Evolutionary conservation across 2,797 vertebrate genomes (phyloP), one percentile per base, ranked within the genome.

Genomic region (Cyprinella venusta): DNA sequence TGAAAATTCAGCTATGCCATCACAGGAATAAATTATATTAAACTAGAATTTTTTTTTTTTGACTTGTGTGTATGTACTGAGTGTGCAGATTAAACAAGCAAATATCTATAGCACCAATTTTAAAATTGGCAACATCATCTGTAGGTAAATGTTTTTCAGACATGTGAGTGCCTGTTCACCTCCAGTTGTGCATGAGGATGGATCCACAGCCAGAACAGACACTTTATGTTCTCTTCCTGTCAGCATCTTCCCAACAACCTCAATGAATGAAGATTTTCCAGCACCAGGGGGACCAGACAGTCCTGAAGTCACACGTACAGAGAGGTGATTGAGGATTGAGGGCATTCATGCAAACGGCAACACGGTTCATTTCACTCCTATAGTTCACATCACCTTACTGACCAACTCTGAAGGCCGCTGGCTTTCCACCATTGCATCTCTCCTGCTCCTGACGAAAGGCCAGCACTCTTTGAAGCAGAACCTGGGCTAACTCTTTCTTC

Each of bases 211-310:
- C 85, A 99, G 90, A 64, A 99, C 98, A 0, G 98, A 96, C 30
- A 99, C 94, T 91, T 94, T 98, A 89, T 98, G 96, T 59, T 96
- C 97, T 84, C 93, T 93, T 86, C 92, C 95, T 0, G 98, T 99
- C 87, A 99, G 92, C 97, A 98, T 98, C 87, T 99, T 99, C 50
- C 98, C 98, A 92, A 99, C 95, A 82, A 96, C 97, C 91, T 99
- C 98, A 77, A 99, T 98, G 91, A 99, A 99, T 38, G 97, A 96
- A 0, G 98, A 99, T 91, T 99, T 99, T 65, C 98, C 98, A 86
- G 98, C 98, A 89, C 98, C 98, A 2, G 98, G 98, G 68, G 98
- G 98, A 50, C 98, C 98, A 5, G 98, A 99, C 84, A 99, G 91
- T 40, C 98, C 98, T 99, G 88, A n/a, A 75, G 74, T 48, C 71